phyloP scores from a whole-genome alignment of 2,113 vertebrate genomes.

The Cottus gobio region DNA sequence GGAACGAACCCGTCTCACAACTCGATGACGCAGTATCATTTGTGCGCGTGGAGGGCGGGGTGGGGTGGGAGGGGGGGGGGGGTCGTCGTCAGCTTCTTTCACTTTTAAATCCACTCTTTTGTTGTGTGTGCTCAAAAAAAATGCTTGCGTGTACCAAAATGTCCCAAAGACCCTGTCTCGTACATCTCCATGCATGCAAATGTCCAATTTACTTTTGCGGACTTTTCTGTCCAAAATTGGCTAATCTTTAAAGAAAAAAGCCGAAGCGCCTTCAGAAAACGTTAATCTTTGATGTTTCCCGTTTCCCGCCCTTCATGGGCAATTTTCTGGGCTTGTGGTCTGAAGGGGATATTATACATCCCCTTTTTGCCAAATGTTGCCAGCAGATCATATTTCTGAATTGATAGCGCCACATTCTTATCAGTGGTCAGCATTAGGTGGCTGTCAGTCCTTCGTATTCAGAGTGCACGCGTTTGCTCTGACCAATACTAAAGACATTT shows the following conservation, averaged over 20 bases:
- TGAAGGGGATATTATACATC: not conserved
- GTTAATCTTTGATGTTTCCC: not conserved
- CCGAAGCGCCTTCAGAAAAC: not conserved
- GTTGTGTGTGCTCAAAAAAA: slow-evolving; percentile 29
- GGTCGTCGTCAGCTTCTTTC: slow-evolving; percentile 39
- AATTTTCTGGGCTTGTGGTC: not conserved
- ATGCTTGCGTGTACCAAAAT: slow-evolving; percentile 16
- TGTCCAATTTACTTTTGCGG: slow-evolving; percentile 26
- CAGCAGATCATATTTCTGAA: not conserved
- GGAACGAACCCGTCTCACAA: slow-evolving; percentile 57
- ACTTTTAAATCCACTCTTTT: slow-evolving; percentile 43
- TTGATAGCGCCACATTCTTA: not conserved
- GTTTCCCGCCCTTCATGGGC: not conserved
- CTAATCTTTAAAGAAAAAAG: slow-evolving; percentile 22
- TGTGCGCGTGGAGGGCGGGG: slow-evolving; percentile 44
- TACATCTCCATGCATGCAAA: slow-evolving; percentile 21
- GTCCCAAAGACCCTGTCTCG: not conserved
- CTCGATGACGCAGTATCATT: slow-evolving; percentile 60
- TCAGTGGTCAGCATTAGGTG: not conserved
- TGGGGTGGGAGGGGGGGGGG: too few species aligned
- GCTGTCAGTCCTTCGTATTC: not conserved
- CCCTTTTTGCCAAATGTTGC: not conserved
- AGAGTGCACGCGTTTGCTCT: not conserved
- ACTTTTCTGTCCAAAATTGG: slow-evolving; percentile 17
- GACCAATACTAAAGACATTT: not conserved